phyloP scores from a whole-genome alignment of 2,113 vertebrate species.

The Otocyon megalotis region DNA sequence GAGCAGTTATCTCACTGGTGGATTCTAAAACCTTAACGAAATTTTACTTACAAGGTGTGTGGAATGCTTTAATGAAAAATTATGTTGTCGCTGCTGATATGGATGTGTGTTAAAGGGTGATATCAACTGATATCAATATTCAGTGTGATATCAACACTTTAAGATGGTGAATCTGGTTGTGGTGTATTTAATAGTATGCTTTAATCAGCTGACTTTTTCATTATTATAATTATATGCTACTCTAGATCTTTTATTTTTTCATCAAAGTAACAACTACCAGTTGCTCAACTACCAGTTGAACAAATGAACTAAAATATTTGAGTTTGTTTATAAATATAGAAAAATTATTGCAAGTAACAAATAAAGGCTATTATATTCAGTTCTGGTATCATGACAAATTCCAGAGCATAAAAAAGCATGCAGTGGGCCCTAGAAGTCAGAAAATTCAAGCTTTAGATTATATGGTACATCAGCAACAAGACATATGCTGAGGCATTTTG shows the following conservation, averaged over 20 bases:
- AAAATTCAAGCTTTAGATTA: neutral
- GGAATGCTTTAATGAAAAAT: neutral
- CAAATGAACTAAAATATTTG: neutral
- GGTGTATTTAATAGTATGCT: neutral
- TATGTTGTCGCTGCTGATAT: neutral
- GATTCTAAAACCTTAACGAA: neutral
- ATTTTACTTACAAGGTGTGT: neutral
- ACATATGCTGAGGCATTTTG: neutral
- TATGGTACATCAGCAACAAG: neutral
- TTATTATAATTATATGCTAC: neutral
- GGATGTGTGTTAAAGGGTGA: neutral
- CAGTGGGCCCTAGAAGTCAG: neutral
- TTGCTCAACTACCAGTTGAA: neutral
- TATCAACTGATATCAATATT: too few relatives aligned
- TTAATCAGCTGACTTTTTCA: neutral
- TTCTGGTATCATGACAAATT: neutral
- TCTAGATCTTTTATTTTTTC: neutral
- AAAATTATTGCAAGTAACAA: neutral
- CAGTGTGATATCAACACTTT: neutral
- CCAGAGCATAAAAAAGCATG: neutral
- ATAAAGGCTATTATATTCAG: neutral
- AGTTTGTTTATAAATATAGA: neutral
- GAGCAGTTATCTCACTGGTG: neutral
- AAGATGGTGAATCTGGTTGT: neutral
- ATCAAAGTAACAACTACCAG: neutral